Conservation (phyloP, 2,797 vertebrate genomes). For the Muraenolepis orangiensis region DNA sequence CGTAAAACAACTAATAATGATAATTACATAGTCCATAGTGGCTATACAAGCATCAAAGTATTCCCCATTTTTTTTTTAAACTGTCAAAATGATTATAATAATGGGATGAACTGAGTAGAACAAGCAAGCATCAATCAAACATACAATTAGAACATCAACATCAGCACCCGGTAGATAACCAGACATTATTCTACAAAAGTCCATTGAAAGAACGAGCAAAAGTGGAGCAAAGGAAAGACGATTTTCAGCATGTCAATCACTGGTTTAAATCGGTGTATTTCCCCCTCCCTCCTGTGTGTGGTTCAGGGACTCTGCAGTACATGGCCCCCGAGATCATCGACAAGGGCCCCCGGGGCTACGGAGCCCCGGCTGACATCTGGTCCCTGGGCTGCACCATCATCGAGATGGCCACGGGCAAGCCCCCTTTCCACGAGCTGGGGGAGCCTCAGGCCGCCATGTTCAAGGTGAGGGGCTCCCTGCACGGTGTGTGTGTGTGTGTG, state of each 20-base stretch:
- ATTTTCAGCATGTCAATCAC: neutral
- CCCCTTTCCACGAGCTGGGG: conserved; percentile 88
- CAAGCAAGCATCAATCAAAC: neutral
- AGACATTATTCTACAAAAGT: neutral
- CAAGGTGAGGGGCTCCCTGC: conserved; percentile 71
- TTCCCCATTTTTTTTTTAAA: neutral
- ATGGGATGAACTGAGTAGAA: neutral
- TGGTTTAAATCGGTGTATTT: neutral
- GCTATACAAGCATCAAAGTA: neutral
- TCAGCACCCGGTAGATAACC: neutral
- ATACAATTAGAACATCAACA: neutral
- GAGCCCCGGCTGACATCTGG: conserved; percentile 93
- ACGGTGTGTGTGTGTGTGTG: neutral
- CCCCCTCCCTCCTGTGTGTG: neutral
- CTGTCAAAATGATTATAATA: neutral
- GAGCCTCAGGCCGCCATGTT: conserved; percentile 93
- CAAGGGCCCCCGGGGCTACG: conserved; percentile 87
- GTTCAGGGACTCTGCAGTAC: conserved; percentile 85
- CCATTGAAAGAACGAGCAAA: too few relatives aligned
- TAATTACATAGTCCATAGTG: neutral
- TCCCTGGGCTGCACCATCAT: conserved; percentile 91
- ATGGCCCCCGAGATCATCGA: conserved; percentile 96
- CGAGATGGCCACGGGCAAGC: conserved; percentile 90
- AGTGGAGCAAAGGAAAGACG: too few relatives aligned
- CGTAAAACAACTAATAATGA: neutral